Evolutionary conservation across 2,113 vertebrate genomes (phyloP).

Genomic region (Gallinago paraguaiae): DNA sequence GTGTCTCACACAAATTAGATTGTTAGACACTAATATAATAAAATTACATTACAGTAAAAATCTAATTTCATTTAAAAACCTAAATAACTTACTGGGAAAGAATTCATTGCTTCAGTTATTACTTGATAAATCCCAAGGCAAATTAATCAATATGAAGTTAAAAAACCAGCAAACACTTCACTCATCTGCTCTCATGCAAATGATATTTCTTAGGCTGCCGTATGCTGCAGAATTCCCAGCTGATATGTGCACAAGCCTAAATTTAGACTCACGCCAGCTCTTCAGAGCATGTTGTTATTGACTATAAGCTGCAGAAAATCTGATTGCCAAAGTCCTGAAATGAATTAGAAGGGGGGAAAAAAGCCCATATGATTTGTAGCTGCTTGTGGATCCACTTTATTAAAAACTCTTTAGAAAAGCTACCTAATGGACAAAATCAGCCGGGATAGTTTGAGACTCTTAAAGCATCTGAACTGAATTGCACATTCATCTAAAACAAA

Average conservation of each 20-base stretch:
- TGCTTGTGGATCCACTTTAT: background rate
- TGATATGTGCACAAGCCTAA: background rate
- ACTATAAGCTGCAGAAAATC: constrained; percentile 10
- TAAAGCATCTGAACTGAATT: background rate
- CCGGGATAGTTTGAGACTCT: background rate
- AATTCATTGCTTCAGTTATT: constrained; percentile 48
- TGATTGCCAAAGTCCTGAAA: background rate
- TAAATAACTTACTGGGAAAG: constrained; percentile 30
- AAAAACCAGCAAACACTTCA: background rate
- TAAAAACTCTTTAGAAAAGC: background rate
- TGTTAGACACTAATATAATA: constrained; percentile 49
- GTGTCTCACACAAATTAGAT: constrained; percentile 23
- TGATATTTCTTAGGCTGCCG: background rate
- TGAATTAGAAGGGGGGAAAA: background rate
- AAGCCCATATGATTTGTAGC: background rate
- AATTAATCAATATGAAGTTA: constrained; percentile 47
- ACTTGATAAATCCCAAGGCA: constrained; percentile 49
- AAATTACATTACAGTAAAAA: constrained; percentile 33
- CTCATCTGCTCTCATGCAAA: constrained; percentile 21
- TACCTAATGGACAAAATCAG: background rate
- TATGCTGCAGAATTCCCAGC: background rate
- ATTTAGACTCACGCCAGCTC: background rate
- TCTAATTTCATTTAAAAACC: constrained; percentile 31
- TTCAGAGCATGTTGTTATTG: background rate
- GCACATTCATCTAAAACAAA: background rate